Conservation (phyloP, 1,140 invertebrate species). For the Drosophila bipectinata region DNA sequence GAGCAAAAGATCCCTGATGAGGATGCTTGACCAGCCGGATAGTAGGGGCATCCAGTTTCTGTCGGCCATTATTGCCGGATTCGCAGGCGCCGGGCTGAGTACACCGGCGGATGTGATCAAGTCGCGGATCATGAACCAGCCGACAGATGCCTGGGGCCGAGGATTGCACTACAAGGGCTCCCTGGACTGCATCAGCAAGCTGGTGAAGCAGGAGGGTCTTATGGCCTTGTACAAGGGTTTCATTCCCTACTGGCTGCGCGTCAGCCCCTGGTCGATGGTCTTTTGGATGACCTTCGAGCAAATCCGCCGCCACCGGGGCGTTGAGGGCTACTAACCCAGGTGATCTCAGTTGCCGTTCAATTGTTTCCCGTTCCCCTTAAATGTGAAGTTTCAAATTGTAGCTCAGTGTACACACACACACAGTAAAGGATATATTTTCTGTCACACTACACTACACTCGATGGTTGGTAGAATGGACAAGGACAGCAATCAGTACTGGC, state of each 20-base stretch:
- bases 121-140: conserved; percentile 59
- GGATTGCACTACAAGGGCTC: conserved; percentile 38
- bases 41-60: conserved; percentile 47
- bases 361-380: not conserved
- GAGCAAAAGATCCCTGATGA: conserved; percentile 50
- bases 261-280: conserved; percentile 60
- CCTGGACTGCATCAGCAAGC: conserved; percentile 25
- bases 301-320: not conserved
- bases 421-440: not conserved
- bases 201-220: conserved; percentile 44
- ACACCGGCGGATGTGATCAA: conserved; percentile 61
- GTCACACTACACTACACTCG: not conserved
- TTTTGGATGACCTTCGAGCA: conserved; percentile 66
- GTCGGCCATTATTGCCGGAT: conserved; percentile 50
- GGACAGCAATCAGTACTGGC: not conserved
- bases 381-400: conserved; percentile 29
- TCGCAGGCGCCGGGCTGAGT: conserved; percentile 49
- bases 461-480: conserved; percentile 20
- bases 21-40: conserved; percentile 17
- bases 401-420: not conserved
- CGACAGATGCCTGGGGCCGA: conserved; percentile 16
- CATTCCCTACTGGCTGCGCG: conserved; percentile 52
- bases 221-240: conserved; percentile 52
- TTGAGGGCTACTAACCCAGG: not conserved
- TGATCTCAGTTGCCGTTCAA: not conserved